A percentile compares a stretch with the other conserved stretches of the same genome.
Conservation (phyloP, 2,888 invertebrate genomes). For the Hoplodrina blanda region DNA sequence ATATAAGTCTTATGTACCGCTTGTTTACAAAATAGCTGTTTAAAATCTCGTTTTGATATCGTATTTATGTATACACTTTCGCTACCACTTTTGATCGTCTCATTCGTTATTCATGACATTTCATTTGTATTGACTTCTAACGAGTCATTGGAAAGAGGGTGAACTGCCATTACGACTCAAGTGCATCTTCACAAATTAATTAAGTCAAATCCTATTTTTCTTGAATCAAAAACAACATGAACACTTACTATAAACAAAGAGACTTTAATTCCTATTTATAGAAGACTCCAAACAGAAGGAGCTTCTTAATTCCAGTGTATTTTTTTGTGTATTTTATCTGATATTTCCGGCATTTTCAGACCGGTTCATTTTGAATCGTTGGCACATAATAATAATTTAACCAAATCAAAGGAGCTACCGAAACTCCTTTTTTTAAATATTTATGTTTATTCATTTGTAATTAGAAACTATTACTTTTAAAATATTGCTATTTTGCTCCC, state of each 20-base stretch:
- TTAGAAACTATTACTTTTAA: too few species aligned
- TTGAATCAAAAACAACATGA: constrained; percentile 56
- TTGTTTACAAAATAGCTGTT: constrained; percentile 10
- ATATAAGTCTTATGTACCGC: not conserved
- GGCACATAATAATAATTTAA: constrained; percentile 6
- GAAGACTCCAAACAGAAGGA: constrained; percentile 26
- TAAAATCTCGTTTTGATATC: constrained; percentile 24
- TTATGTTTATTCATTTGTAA: too few species aligned
- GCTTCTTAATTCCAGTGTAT: constrained; percentile 30
- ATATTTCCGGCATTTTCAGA: not conserved
- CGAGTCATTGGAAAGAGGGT: constrained; percentile 58
- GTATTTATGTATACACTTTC: constrained; percentile 67
- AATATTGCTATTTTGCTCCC: not conserved
- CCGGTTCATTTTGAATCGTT: not conserved
- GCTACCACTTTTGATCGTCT: constrained; percentile 76
- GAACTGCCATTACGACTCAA: constrained; percentile 56
- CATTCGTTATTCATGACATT: constrained; percentile 82
- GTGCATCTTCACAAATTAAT: constrained; percentile 50
- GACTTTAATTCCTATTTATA: constrained; percentile 49
- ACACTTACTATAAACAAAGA: constrained; percentile 35
- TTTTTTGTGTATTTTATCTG: constrained; percentile 14
- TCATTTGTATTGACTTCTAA: constrained; percentile 74
- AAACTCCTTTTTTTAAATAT: not conserved
- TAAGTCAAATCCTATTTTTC: constrained; percentile 52
- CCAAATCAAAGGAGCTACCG: constrained; percentile 6